Percentiles rank a stretch among this genome's conserved stretches.
These are phyloP conservation scores for Trididemnum clinides DNA, from an alignment of 23 tunicate genomes.

Conservation along the genomic window DNA sequence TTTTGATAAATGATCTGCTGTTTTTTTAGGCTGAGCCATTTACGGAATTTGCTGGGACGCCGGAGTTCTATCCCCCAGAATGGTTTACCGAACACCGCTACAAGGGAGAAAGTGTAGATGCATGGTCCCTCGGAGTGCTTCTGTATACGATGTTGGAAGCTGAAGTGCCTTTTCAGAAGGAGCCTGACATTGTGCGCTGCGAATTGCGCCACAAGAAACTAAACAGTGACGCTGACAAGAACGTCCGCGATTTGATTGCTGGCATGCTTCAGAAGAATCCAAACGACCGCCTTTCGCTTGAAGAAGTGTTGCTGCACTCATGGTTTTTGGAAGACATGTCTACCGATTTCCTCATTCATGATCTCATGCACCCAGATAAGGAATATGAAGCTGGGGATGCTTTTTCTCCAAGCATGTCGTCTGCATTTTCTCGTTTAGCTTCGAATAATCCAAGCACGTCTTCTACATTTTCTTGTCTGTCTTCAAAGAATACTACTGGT, in stretches of 20 bases:
- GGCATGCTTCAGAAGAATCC: slow-evolving; percentile 81
- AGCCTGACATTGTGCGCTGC: slow-evolving; percentile 79
- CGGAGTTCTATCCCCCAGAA: slow-evolving; percentile 98
- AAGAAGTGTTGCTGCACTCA: slow-evolving; percentile 67
- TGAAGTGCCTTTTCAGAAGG: slow-evolving; percentile 96
- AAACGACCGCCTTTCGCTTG: slow-evolving; percentile 60
- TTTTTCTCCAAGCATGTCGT: too few relatives aligned
- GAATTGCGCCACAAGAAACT: slow-evolving; percentile 75
- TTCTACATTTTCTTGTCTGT: too few relatives aligned
- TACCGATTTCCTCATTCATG: too few relatives aligned
- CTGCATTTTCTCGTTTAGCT: too few relatives aligned
- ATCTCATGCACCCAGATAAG: too few relatives aligned
- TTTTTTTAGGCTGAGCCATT: slow-evolving; percentile 64
- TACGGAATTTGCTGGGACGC: slow-evolving; percentile 98
- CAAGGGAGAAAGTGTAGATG: slow-evolving; percentile 75
- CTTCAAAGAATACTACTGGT: too few relatives aligned
- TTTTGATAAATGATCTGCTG: not conserved
- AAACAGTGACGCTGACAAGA: slow-evolving; percentile 19
- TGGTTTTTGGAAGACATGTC: slow-evolving; percentile 40
- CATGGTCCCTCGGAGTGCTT: slow-evolving; percentile 97
- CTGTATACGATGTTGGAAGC: slow-evolving; percentile 97
- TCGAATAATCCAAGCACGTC: too few relatives aligned
- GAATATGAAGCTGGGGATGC: too few relatives aligned
- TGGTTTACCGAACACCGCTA: slow-evolving; percentile 91
- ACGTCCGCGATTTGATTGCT: slow-evolving; percentile 63